Conservation (phyloP, 2,888 invertebrate genomes). For the Macroteleia sp. region DNA sequence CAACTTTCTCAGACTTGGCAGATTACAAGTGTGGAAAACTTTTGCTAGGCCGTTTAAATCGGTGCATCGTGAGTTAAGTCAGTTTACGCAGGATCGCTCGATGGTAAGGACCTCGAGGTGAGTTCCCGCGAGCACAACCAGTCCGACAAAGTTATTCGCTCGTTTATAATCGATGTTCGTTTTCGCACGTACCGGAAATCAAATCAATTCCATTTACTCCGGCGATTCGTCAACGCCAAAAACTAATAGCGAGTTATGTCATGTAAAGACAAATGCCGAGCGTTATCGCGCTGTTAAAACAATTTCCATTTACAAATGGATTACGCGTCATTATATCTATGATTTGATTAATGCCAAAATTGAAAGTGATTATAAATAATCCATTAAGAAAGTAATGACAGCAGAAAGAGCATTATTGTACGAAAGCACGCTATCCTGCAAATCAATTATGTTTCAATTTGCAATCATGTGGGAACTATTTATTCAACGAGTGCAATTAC, state of each 20-base stretch:
- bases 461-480: background rate
- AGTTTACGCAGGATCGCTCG: constrained; percentile 41
- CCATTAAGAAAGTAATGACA: background rate
- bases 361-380: background rate
- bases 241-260: background rate
- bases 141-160: background rate
- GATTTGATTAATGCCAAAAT: background rate
- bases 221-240: no score
- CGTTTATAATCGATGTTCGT: background rate
- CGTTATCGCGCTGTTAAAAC: background rate
- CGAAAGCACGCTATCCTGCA: background rate
- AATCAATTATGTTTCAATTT: background rate
- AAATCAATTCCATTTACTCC: background rate
- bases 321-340: background rate
- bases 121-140: constrained; percentile 8
- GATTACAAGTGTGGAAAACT: constrained; percentile 60
- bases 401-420: background rate
- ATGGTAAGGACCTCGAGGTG: constrained; percentile 55
- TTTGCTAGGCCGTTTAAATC: constrained; percentile 61
- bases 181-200: background rate
- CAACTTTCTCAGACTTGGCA: constrained; percentile 59
- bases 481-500: no score
- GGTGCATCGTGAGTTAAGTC: constrained; percentile 54
- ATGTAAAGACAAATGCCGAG: background rate
- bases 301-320: constrained; percentile 2